Evolutionary conservation across 2,888 invertebrate species (phyloP).

Genomic region (Caenorhabditis sp.): DNA sequence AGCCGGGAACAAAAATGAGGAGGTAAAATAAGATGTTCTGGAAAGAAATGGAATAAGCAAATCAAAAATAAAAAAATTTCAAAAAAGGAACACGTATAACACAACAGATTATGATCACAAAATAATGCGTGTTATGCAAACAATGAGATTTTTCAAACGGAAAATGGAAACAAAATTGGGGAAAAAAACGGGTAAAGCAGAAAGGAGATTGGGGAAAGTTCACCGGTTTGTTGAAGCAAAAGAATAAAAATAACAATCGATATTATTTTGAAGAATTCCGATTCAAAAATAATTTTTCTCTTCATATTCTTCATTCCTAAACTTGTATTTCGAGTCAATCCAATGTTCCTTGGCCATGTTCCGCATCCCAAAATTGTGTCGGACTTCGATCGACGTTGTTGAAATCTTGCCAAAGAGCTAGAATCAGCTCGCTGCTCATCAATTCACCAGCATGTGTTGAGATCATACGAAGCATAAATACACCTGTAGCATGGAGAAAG

Average conservation of each 20-base stretch:
- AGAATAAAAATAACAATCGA: neutral
- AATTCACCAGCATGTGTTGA: conserved; percentile 71
- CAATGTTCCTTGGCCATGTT: conserved; percentile 57
- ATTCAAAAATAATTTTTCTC: neutral
- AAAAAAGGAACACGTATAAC: conserved; percentile 20
- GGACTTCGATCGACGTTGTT: conserved; percentile 70
- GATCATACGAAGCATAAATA: conserved; percentile 71
- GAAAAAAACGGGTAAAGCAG: neutral
- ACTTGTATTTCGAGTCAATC: conserved; percentile 23
- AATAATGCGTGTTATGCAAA: neutral
- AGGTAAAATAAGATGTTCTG: neutral
- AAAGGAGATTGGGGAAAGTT: neutral
- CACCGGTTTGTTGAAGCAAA: conserved; percentile 7
- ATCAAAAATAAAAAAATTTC: conserved; percentile 12
- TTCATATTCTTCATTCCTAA: neutral
- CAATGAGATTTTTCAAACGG: neutral
- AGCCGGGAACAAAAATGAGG: conserved; percentile 2
- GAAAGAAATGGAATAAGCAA: conserved; percentile 7
- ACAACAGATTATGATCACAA: conserved; percentile 4
- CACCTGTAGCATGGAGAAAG: conserved; percentile 46
- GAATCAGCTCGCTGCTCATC: conserved; percentile 70
- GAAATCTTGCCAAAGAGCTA: conserved; percentile 71
- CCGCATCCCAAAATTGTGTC: conserved; percentile 70
- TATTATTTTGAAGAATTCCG: neutral
- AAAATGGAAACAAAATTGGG: neutral